A percentile compares a stretch with the other conserved stretches of the same genome.
Evolutionary conservation across 2,113 vertebrate species (phyloP).

Genomic region (Colinus virginianus): DNA sequence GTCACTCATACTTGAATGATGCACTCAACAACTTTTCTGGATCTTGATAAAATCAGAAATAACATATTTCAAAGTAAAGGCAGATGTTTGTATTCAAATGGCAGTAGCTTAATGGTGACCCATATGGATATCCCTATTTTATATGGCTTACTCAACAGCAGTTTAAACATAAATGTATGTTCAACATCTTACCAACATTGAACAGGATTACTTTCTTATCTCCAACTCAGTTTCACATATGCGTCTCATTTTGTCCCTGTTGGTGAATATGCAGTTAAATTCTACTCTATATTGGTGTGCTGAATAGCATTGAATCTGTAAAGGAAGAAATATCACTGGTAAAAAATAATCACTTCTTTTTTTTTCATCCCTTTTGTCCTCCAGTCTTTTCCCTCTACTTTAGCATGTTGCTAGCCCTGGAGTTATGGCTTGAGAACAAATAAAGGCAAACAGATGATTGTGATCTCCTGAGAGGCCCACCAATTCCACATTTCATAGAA

Average conservation of each 20-base stretch:
- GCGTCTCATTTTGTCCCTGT: not conserved
- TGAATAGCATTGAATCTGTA: not conserved
- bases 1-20: not conserved
- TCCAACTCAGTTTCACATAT: not conserved
- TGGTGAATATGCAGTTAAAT: not conserved
- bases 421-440: not conserved
- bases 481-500: not conserved
- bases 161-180: not conserved
- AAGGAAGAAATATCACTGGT: not conserved
- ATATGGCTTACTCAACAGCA: not conserved
- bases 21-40: not conserved
- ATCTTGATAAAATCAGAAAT: not conserved
- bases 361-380: not conserved
- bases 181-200: not conserved
- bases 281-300: not conserved
- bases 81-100: not conserved
- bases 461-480: not conserved
- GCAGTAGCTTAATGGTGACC: not conserved
- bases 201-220: not conserved
- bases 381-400: not conserved
- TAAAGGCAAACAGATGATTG: not conserved
- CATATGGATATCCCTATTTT: not conserved
- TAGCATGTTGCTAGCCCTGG: not conserved
- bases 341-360: not conserved
- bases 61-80: not conserved